A percentile compares a stretch with the other conserved stretches of the same genome.
phyloP scores from a whole-genome alignment of 37 sponge, comb jelly and placozoan genomes.

The Chondrosia reniformis region DNA sequence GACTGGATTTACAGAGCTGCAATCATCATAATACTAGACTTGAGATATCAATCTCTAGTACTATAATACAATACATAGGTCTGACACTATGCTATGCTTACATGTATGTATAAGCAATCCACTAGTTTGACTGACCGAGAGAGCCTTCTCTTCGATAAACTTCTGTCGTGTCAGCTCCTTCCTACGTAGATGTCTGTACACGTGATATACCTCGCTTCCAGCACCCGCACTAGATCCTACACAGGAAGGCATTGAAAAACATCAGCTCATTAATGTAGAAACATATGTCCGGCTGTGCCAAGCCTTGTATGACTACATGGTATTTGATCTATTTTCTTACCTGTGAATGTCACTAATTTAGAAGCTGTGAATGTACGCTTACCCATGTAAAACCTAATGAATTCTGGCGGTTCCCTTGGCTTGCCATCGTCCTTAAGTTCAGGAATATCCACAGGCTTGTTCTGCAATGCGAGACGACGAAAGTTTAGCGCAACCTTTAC shows the following conservation, averaged over 20 bases:
- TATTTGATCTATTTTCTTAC: not conserved
- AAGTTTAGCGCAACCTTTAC: not conserved
- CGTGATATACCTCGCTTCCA: slow-evolving; percentile 97
- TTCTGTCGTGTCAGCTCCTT: slow-evolving; percentile 64
- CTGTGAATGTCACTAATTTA: no score
- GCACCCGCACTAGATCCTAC: slow-evolving; percentile 98
- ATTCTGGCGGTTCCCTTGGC: slow-evolving; percentile 81
- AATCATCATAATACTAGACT: no score
- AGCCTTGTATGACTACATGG: not conserved
- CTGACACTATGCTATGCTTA: no score
- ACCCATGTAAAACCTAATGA: slow-evolving; percentile 93
- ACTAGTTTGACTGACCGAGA: slow-evolving; percentile 13
- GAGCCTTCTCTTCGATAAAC: slow-evolving; percentile 50
- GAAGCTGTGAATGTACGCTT: no score
- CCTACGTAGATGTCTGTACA: slow-evolving; percentile 85
- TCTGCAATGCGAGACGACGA: slow-evolving; percentile 36
- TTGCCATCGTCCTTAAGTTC: slow-evolving; percentile 56
- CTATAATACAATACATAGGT: no score
- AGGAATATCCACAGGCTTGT: slow-evolving; percentile 71
- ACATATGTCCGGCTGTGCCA: not conserved
- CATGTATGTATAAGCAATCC: no score
- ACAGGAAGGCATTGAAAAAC: no score
- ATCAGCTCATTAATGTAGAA: not conserved
- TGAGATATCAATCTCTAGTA: no score
- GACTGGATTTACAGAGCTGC: no score